Evolutionary conservation across 2,888 invertebrate genomes (phyloP).

Genomic region (Stegophylla sp.): DNA sequence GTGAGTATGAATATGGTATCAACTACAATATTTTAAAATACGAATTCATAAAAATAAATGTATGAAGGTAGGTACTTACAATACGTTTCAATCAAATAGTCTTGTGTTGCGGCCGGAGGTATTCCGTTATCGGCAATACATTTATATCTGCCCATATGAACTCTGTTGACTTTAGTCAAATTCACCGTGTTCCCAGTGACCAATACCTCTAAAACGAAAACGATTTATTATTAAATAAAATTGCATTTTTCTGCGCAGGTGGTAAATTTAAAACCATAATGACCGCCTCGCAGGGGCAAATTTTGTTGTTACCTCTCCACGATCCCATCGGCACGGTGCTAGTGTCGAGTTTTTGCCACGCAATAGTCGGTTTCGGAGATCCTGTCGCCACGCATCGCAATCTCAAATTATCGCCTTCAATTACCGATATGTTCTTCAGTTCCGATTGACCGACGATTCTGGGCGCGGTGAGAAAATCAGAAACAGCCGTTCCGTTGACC

Average conservation of each 20-base stretch:
- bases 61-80: too few species aligned
- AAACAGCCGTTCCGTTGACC: conserved; percentile 67
- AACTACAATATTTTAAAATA: too few species aligned
- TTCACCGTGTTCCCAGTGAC: conserved; percentile 80
- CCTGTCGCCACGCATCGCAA: conserved; percentile 83
- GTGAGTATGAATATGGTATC: too few species aligned
- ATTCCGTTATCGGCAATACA: conserved; percentile 87
- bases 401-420: conserved; percentile 82
- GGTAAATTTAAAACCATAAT: too few species aligned
- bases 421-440: conserved; percentile 72
- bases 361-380: conserved; percentile 77
- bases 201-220: conserved; percentile 70
- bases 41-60: too few species aligned
- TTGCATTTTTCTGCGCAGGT: too few species aligned
- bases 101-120: conserved; percentile 80
- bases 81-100: conserved; percentile 84
- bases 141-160: conserved; percentile 78
- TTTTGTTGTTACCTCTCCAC: conserved; percentile 66
- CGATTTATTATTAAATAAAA: conserved; percentile 39
- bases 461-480: conserved; percentile 82
- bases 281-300: too few species aligned
- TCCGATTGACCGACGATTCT: conserved; percentile 72
- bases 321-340: conserved; percentile 71
- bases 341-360: conserved; percentile 73
- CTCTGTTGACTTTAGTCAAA: conserved; percentile 76